Percentiles rank a stretch among this genome's conserved stretches.
Evolutionary conservation across 2,888 invertebrate genomes (phyloP).

Genomic region (Xestia ashworthii): DNA sequence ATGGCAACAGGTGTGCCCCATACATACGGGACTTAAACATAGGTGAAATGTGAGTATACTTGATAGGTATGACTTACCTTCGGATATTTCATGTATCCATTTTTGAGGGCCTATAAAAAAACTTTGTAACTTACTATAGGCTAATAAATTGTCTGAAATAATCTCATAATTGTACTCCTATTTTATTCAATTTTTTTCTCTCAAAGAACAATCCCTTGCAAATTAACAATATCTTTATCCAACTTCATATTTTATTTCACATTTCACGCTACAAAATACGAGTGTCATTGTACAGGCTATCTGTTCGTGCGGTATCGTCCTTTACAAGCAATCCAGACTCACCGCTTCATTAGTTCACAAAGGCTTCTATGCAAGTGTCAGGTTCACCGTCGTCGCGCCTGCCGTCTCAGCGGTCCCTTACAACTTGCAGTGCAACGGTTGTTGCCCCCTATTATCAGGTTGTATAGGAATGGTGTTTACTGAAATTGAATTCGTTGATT

Average conservation of each 20-base stretch:
- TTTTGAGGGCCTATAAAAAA: too few relatives aligned
- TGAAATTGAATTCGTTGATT: conserved; percentile 37
- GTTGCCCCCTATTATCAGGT: conserved; percentile 48
- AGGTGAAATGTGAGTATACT: too few relatives aligned
- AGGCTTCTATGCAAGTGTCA: conserved; percentile 54
- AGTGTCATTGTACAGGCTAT: conserved; percentile 32
- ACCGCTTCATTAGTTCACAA: conserved; percentile 62
- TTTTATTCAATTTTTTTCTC: background rate
- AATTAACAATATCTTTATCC: background rate
- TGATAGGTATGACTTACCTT: too few relatives aligned
- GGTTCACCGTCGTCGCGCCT: conserved; percentile 5
- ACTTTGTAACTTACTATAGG: background rate
- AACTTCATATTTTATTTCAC: conserved; percentile 25
- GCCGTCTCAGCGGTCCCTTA: conserved; percentile 31
- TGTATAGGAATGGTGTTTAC: conserved; percentile 15
- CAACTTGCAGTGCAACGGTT: conserved; percentile 47
- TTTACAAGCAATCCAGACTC: conserved; percentile 55
- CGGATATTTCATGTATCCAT: too few relatives aligned
- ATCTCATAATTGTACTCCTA: background rate
- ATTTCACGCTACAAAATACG: conserved; percentile 36
- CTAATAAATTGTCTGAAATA: background rate
- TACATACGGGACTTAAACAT: too few relatives aligned
- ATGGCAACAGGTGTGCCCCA: too few relatives aligned
- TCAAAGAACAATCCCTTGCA: background rate
- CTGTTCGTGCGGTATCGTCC: conserved; percentile 54